Base-by-base conservation (phyloP, 23 tunicate species). In the Halocynthia aurantium region DNA sequence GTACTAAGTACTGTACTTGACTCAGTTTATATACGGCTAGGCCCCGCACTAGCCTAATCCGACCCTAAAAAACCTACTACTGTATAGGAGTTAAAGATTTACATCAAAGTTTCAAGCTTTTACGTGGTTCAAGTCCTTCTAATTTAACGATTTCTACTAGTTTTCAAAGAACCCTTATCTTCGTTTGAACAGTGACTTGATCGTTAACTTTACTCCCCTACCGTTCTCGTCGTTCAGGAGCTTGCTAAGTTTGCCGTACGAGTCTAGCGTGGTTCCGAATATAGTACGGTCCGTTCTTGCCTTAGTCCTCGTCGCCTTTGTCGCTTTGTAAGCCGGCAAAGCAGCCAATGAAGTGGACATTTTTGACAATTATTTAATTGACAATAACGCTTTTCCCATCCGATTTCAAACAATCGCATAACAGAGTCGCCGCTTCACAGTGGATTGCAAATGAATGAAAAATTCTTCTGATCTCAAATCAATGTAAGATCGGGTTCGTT, bases 211-310 rank as follows among this genome's bases (percentile, higher is more conserved):
- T 4, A 70, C 19, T 74, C 8, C 1, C 78, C 22, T 73, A 88
- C 96, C 96, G 73, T 80, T 60, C 49, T 74, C 82, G 82, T 84
- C 81, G 40, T 75, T 67, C 6, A 89, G 57, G 11, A 89, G 76
- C 18, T 72, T 75, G 78, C 77, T 70, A 52, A 85, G 81, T 61
- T 80, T 83, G 21, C 65, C 72, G 50, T 83, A 89, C 54, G 80
- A 84, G 70, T 89, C 96, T 17, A 89, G 81, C 18, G 96, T 89
- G 50, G 96, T 89, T 55, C 96, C 96, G 76, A 89, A 89, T 8
- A 89, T 89, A 10, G 96, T 89, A 61, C 96, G 53, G 62, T 84
- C 77, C 0, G 96, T 85, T 15, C 82, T 84, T 7, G 96, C 96
- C 58, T 84, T 67, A 10, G 76, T 89, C 53, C 83, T 87, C 15